A percentile compares a stretch with the other conserved stretches of the same genome.
Evolutionary conservation across 2,113 vertebrate species (phyloP).

Genomic region (Theristicus caerulescens): DNA sequence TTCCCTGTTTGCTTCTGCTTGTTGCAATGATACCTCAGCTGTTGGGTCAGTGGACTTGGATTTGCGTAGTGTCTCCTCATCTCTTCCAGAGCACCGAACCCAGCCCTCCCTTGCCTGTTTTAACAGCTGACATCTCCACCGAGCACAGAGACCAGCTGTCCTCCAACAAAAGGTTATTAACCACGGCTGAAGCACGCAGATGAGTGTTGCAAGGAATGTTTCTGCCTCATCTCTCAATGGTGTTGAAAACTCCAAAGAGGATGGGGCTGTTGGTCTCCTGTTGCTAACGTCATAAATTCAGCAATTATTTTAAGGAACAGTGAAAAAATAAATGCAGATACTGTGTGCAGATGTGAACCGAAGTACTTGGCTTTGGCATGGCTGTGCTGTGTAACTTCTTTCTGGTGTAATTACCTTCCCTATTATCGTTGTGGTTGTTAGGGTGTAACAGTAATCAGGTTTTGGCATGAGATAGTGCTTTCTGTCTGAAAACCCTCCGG

Average conservation of each 20-base stretch:
- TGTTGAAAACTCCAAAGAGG: not conserved
- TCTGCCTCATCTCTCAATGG: not conserved
- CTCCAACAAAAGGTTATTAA: not conserved
- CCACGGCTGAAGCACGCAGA: not conserved
- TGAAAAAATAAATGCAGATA: not conserved
- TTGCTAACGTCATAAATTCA: not conserved
- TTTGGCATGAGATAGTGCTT: not conserved
- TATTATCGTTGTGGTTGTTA: not conserved
- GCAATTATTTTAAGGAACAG: not conserved
- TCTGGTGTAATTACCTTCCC: not conserved
- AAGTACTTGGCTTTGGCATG: not conserved
- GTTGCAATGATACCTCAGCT: not conserved
- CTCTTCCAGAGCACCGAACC: not conserved
- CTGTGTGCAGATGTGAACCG: not conserved
- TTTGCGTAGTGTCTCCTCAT: not conserved
- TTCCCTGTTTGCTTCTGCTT: not conserved
- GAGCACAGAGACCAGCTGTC: not conserved
- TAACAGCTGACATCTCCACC: not conserved
- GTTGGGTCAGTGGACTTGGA: not conserved
- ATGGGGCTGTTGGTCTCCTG: not conserved
- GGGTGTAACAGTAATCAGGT: not conserved
- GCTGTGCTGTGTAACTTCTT: not conserved
- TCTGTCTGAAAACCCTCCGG: constrained; percentile 20
- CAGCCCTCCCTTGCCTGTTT: not conserved
- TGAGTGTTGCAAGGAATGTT: not conserved